phyloP scores from a whole-genome alignment of 2,888 invertebrate species.

The Plusia festucae region DNA sequence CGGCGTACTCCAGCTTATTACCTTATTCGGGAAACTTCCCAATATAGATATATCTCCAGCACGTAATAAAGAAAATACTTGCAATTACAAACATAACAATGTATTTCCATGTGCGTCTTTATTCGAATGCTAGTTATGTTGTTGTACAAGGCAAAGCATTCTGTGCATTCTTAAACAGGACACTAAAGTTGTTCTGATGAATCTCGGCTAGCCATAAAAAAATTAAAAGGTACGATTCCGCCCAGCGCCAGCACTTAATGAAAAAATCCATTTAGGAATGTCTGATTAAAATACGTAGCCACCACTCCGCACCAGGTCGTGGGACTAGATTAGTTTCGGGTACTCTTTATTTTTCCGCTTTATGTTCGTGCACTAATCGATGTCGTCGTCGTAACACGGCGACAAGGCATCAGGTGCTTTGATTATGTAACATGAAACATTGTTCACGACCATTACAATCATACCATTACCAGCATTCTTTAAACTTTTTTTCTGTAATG shows the following conservation, averaged over 20 bases:
- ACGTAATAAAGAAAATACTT: conserved; percentile 29
- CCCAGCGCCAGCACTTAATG: conserved; percentile 63
- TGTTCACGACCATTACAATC: conserved; percentile 41
- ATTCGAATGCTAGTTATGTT: conserved; percentile 26
- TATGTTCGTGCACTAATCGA: conserved; percentile 72
- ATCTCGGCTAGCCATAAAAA: conserved; percentile 64
- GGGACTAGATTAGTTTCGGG: conserved; percentile 84
- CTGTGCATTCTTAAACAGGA: conserved; percentile 56
- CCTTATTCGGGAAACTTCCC: conserved; percentile 38
- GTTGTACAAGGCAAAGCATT: conserved; percentile 45
- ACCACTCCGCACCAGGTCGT: conserved; percentile 72
- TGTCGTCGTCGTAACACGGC: conserved; percentile 66
- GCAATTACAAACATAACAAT: conserved; percentile 32
- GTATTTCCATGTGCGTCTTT: conserved; percentile 29
- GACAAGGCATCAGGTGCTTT: conserved; percentile 50
- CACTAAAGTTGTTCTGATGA: conserved; percentile 57
- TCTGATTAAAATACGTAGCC: conserved; percentile 83
- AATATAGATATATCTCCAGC: conserved; percentile 17
- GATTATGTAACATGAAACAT: conserved; percentile 41
- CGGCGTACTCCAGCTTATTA: conserved; percentile 39
- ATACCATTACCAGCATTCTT: conserved; percentile 14
- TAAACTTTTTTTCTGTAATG: conserved; percentile 19
- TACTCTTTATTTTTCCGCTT: conserved; percentile 77
- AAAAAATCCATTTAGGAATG: conserved; percentile 82
- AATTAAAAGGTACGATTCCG: conserved; percentile 68